A percentile compares a stretch with the other conserved stretches of the same genome.
Evolutionary conservation across 2,113 vertebrate genomes (phyloP).

Genomic region (Plestiodon gilberti): DNA sequence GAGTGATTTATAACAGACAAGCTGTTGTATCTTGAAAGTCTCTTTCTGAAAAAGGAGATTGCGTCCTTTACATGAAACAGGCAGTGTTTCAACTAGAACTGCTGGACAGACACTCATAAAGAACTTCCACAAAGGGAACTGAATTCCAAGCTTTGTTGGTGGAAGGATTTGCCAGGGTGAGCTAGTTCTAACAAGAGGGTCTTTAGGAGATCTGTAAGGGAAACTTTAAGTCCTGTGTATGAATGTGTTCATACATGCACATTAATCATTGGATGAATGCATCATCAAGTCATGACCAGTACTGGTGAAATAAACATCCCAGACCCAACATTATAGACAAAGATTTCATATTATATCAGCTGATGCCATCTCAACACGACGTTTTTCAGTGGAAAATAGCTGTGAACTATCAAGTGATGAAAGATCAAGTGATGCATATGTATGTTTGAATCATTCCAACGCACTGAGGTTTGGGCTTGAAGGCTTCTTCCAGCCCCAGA

Average conservation of each 20-base stretch:
- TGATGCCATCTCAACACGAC: not conserved
- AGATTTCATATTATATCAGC: not conserved
- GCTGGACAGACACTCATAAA: not conserved
- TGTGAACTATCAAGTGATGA: not conserved
- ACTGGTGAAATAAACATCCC: not conserved
- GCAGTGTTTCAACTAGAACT: not conserved
- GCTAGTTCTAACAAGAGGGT: not conserved
- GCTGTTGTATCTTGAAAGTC: not conserved
- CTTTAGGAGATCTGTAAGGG: not conserved
- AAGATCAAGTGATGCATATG: not conserved
- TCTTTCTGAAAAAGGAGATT: conserved; percentile 10
- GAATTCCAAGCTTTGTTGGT: not conserved
- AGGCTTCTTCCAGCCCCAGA: not conserved
- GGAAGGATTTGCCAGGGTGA: not conserved
- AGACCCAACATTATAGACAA: not conserved
- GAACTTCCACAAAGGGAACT: not conserved
- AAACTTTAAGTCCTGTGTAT: not conserved
- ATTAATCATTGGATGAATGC: not conserved
- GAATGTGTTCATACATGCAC: not conserved
- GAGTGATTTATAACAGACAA: not conserved
- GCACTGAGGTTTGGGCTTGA: not conserved
- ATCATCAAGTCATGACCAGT: not conserved
- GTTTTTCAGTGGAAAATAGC: not conserved
- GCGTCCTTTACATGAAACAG: conserved; percentile 14
- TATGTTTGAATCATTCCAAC: not conserved